Conservation (phyloP, 1,140 invertebrate species). For the Drosophila oshimai region DNA sequence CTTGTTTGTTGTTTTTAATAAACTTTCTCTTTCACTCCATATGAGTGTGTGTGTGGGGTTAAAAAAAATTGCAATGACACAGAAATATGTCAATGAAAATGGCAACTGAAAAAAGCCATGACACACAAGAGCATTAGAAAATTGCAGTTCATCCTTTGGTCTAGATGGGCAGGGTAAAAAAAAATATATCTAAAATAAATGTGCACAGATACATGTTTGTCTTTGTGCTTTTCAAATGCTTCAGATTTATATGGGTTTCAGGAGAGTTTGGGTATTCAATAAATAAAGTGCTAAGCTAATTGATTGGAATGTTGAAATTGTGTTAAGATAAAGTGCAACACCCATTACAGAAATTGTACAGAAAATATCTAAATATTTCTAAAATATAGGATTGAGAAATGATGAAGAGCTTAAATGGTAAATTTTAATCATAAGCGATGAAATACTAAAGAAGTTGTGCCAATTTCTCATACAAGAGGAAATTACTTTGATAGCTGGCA, state of each 20-base stretch:
- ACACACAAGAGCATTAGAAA: conserved; percentile 52
- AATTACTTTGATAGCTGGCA: conserved; percentile 14
- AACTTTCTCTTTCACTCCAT: conserved; percentile 17
- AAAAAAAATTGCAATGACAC: conserved; percentile 30
- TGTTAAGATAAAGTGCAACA: background rate
- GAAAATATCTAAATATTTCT: background rate
- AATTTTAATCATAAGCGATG: background rate
- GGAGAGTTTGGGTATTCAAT: conserved; percentile 13
- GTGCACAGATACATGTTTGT: conserved; percentile 1
- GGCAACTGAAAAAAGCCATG: background rate
- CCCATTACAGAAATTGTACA: background rate
- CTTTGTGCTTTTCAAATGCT: conserved; percentile 21
- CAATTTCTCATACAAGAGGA: background rate
- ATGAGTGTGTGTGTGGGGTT: background rate
- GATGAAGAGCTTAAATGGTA: background rate
- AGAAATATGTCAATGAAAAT: conserved; percentile 43
- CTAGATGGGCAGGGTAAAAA: background rate
- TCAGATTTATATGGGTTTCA: conserved; percentile 58
- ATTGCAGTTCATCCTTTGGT: conserved; percentile 32
- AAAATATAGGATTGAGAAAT: background rate
- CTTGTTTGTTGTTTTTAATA: conserved; percentile 32
- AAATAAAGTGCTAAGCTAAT: conserved; percentile 23
- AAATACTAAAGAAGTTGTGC: background rate
- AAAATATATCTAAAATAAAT: conserved; percentile 5
- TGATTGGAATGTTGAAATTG: conserved; percentile 10